phyloP scores from a whole-genome alignment of 2,888 invertebrate species.

The Sylvicola cinctus region DNA sequence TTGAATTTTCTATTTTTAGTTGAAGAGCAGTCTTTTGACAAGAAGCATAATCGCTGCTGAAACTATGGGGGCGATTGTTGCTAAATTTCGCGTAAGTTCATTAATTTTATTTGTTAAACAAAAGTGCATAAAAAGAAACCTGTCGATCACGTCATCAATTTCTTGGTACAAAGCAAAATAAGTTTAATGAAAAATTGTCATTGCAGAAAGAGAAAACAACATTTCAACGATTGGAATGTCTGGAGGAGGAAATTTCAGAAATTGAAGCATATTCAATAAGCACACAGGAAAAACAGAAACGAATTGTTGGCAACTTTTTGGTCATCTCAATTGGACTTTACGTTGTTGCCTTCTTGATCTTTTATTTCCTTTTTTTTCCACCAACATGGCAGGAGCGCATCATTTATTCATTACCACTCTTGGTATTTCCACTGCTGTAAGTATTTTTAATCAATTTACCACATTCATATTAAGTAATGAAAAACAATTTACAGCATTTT shows the following conservation, averaged over 20 bases:
- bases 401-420: conserved; percentile 54
- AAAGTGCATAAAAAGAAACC: background rate
- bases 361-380: conserved; percentile 65
- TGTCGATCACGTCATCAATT: conserved; percentile 1
- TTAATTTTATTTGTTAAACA: background rate
- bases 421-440: conserved; percentile 70
- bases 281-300: conserved; percentile 63
- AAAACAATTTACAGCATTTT: conserved; percentile 38
- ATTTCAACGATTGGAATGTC: conserved; percentile 36
- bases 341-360: conserved; percentile 46
- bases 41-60: too few relatives aligned
- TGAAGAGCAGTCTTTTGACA: too few relatives aligned
- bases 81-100: conserved; percentile 43
- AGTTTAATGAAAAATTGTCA: background rate
- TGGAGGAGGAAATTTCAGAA: conserved; percentile 58
- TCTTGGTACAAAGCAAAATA: conserved; percentile 4
- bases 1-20: too few relatives aligned
- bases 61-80: conserved; percentile 43
- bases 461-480: background rate
- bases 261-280: conserved; percentile 62
- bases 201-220: conserved; percentile 31
- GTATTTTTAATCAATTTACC: conserved; percentile 19
- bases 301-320: conserved; percentile 58
- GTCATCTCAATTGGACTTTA: conserved; percentile 47
- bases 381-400: conserved; percentile 51